Evolutionary conservation across 2,888 invertebrate genomes (phyloP).

Genomic region (Aspidiotus rigidus): DNA sequence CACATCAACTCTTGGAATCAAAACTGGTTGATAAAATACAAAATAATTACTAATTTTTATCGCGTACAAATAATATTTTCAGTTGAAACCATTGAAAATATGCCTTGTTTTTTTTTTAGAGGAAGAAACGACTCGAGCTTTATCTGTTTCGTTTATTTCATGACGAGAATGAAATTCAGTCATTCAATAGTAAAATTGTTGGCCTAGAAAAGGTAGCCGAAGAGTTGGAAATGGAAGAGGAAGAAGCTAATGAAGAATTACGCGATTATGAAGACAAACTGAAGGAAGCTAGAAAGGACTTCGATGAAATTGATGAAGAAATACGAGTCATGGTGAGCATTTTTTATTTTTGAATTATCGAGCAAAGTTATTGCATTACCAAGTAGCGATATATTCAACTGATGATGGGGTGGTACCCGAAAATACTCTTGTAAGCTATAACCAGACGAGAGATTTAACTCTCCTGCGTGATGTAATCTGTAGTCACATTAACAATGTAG

Average conservation of each 20-base stretch:
- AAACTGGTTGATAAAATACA: constrained; percentile 62
- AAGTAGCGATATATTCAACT: too few species aligned
- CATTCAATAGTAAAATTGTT: constrained; percentile 66
- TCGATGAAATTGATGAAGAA: constrained; percentile 89
- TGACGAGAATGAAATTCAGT: constrained; percentile 84
- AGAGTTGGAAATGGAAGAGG: constrained; percentile 72
- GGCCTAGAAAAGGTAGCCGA: constrained; percentile 73
- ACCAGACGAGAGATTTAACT: too few species aligned
- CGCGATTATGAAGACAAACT: constrained; percentile 92
- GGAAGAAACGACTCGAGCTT: constrained; percentile 81
- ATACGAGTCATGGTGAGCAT: constrained; percentile 72
- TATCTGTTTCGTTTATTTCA: constrained; percentile 90
- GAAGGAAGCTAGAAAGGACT: constrained; percentile 72
- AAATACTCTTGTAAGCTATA: too few species aligned
- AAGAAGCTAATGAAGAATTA: constrained; percentile 79
- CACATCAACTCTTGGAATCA: constrained; percentile 84
- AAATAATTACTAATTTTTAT: background rate
- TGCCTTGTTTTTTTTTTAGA: constrained; percentile 48
- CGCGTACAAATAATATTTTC: background rate
- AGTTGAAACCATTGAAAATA: too few species aligned
- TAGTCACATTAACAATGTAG: too few species aligned
- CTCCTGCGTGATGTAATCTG: too few species aligned
- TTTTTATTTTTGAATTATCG: too few species aligned
- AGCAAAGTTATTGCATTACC: too few species aligned
- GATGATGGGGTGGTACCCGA: too few species aligned